Percentiles rank a stretch among this genome's conserved stretches.
Conservation (phyloP, 2,888 invertebrate species). For the Lacanobia wlatinum region DNA sequence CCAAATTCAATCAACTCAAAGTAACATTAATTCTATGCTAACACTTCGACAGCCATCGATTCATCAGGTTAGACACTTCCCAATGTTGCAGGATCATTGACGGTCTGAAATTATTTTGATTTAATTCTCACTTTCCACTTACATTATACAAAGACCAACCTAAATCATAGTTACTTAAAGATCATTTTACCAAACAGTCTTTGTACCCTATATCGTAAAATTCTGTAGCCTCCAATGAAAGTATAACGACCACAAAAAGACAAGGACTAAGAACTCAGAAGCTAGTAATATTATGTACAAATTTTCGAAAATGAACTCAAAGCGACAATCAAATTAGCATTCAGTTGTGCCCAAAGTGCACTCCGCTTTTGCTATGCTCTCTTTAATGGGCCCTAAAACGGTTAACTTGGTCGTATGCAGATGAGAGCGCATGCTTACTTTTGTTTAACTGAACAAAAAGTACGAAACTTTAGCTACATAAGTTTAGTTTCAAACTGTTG, state of each 20-base stretch:
- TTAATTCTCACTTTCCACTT: background rate
- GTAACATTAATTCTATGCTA: too few species aligned
- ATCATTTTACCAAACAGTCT: background rate
- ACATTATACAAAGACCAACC: too few species aligned
- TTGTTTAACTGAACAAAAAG: slow-evolving; percentile 43
- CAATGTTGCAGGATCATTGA: background rate
- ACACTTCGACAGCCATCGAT: background rate
- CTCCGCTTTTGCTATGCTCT: slow-evolving; percentile 42
- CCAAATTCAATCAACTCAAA: too few species aligned
- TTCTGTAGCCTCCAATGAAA: slow-evolving; percentile 30
- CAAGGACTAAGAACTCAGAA: slow-evolving; percentile 23
- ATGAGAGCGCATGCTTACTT: slow-evolving; percentile 44
- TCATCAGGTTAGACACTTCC: background rate
- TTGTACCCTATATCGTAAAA: background rate
- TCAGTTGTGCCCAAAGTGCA: slow-evolving; percentile 57
- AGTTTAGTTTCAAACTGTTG: slow-evolving; percentile 13
- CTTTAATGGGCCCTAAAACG: slow-evolving; percentile 50
- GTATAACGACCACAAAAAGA: slow-evolving; percentile 14
- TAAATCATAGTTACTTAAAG: background rate
- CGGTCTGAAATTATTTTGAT: background rate
- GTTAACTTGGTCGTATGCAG: slow-evolving; percentile 54
- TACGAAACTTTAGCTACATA: slow-evolving; percentile 1
- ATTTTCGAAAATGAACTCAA: slow-evolving; percentile 45
- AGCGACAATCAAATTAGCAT: slow-evolving; percentile 58
- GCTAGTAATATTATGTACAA: slow-evolving; percentile 44